Conservation (phyloP, 2,113 vertebrate genomes). For the Todiramphus chloris region DNA sequence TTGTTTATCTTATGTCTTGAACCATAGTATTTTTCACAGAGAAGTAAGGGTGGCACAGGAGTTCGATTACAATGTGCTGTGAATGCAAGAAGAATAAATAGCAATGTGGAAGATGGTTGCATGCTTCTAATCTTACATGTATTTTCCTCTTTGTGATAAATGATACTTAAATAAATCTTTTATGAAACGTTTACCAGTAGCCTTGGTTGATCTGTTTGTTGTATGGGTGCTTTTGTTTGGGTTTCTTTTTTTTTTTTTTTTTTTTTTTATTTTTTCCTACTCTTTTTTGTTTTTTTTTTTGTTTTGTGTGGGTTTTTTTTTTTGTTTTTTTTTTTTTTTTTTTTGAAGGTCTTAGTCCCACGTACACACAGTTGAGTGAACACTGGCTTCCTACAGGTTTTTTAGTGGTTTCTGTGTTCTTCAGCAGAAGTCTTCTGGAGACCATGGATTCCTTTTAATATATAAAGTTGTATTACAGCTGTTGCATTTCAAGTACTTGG, state of each 20-base stretch:
- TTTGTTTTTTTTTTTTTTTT: not conserved
- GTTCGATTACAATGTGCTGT: slow-evolving; percentile 33
- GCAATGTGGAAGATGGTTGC: slow-evolving; percentile 62
- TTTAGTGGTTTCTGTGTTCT: not conserved
- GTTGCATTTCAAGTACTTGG: not conserved
- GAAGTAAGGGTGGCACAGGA: slow-evolving; percentile 34
- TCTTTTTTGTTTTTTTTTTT: too few species aligned
- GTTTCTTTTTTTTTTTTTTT: not conserved
- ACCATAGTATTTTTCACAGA: slow-evolving; percentile 54
- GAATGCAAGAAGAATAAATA: slow-evolving; percentile 27
- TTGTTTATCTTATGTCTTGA: slow-evolving; percentile 53
- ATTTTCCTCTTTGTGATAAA: slow-evolving; percentile 77
- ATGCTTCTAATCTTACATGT: slow-evolving; percentile 74
- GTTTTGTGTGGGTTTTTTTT: not conserved
- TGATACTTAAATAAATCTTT: slow-evolving; percentile 83
- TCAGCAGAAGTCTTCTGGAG: not conserved
- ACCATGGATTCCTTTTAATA: not conserved
- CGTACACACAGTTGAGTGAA: not conserved
- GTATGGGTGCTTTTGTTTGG: not conserved
- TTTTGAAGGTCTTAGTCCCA: not conserved
- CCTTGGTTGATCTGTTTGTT: not conserved
- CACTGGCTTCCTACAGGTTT: not conserved
- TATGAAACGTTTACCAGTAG: slow-evolving; percentile 38
- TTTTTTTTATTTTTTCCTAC: too few species aligned
- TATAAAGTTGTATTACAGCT: not conserved